phyloP scores from a whole-genome alignment of 2,797 vertebrate genomes.

The Halcyon leucocephala region DNA sequence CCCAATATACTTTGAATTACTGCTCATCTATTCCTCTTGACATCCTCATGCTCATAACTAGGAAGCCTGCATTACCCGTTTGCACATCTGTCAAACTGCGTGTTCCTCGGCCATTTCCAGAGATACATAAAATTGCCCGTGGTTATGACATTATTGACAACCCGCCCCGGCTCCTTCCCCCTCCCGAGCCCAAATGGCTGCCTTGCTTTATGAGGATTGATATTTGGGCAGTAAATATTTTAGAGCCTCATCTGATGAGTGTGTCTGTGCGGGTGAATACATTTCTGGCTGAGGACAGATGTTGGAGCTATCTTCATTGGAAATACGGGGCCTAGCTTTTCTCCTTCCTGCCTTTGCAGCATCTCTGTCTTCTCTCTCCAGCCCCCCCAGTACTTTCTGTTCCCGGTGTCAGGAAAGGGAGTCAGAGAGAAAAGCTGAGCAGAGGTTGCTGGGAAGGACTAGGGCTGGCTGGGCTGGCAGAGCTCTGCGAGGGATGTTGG shows the following conservation, averaged over 20 bases:
- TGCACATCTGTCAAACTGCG: slow-evolving; percentile 73
- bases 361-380: background rate
- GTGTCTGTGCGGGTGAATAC: slow-evolving; percentile 63
- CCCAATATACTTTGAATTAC: slow-evolving; percentile 68
- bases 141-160: slow-evolving; percentile 77
- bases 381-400: background rate
- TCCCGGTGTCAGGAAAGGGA: background rate
- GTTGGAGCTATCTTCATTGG: slow-evolving; percentile 40
- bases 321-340: background rate
- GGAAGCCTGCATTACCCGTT: slow-evolving; percentile 51
- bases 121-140: slow-evolving; percentile 73
- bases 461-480: background rate
- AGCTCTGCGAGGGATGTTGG: background rate
- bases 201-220: slow-evolving; percentile 69
- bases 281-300: slow-evolving; percentile 65
- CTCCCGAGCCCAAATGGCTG: slow-evolving; percentile 23
- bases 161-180: slow-evolving; percentile 14
- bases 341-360: background rate
- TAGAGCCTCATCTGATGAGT: slow-evolving; percentile 65
- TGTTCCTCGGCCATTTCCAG: slow-evolving; percentile 73
- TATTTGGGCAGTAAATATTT: slow-evolving; percentile 77
- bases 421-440: background rate
- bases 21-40: slow-evolving; percentile 69
- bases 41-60: slow-evolving; percentile 61
- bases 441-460: background rate